These are phyloP conservation scores for Pristionchus exspectatus DNA, from an alignment of 2,888 invertebrate genomes.

Conservation along the genomic window DNA sequence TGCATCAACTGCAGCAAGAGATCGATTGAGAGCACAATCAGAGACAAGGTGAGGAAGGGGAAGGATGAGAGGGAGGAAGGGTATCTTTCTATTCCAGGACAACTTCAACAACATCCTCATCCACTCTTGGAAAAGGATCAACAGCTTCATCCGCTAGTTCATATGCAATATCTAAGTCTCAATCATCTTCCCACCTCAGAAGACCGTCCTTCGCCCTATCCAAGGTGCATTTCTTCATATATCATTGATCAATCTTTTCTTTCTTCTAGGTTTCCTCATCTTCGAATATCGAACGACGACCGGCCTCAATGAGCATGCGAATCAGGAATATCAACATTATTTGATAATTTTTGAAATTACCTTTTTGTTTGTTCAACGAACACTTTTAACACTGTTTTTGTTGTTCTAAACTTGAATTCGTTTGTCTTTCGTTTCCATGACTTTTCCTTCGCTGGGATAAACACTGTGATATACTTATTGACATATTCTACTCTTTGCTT, in stretches of 20 bases:
- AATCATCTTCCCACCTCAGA: constrained; percentile 44
- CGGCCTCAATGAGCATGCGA: constrained; percentile 56
- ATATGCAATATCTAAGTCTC: constrained; percentile 50
- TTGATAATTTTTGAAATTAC: neutral
- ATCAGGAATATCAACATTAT: constrained; percentile 54
- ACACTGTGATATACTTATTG: neutral
- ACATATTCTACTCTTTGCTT: neutral
- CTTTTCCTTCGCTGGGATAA: constrained; percentile 12
- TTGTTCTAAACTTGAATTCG: neutral
- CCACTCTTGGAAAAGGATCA: constrained; percentile 7
- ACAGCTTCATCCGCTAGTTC: constrained; percentile 1
- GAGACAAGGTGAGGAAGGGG: constrained; percentile 20
- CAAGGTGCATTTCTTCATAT: constrained; percentile 5
- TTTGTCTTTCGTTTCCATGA: constrained; percentile 38
- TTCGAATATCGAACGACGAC: constrained; percentile 53
- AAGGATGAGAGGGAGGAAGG: neutral
- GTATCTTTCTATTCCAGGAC: neutral
- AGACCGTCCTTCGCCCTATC: constrained; percentile 50
- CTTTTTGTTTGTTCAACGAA: constrained; percentile 25
- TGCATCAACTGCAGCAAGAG: neutral
- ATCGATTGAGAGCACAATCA: constrained; percentile 45
- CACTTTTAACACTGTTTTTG: constrained; percentile 2
- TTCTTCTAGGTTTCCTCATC: constrained; percentile 51
- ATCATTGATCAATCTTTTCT: neutral
- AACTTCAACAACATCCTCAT: neutral